These are phyloP conservation scores for Pristionchus fissidentatus DNA, from an alignment of 2,888 invertebrate species.

Conservation along the genomic window DNA sequence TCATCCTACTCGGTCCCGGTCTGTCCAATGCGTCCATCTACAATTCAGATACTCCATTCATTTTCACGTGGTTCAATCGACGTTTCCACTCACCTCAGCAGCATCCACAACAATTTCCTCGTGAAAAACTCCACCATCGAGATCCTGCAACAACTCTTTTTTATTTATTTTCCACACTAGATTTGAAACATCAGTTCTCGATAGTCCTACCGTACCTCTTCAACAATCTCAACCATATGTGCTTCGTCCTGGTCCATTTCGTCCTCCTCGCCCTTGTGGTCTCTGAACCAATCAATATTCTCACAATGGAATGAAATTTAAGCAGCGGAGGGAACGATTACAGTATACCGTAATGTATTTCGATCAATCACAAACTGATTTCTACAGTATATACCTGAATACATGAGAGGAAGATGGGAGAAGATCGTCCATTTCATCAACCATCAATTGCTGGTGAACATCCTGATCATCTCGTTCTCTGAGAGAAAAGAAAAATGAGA, in stretches of 20 bases:
- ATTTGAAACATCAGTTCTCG: background rate
- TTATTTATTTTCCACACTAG: background rate
- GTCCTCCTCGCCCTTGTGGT: background rate
- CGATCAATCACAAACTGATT: background rate
- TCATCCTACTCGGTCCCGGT: background rate
- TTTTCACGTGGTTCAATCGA: no score
- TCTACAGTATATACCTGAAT: background rate
- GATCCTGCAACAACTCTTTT: background rate
- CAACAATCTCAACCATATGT: conserved; percentile 32
- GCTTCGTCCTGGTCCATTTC: conserved; percentile 5
- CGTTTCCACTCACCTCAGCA: background rate
- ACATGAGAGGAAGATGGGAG: background rate
- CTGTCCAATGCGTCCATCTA: background rate
- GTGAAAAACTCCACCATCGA: conserved; percentile 36
- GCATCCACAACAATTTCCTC: conserved; percentile 32
- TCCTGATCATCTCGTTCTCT: background rate
- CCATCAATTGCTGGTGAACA: background rate
- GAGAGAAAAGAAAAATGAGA: background rate
- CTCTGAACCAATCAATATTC: background rate
- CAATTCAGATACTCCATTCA: background rate
- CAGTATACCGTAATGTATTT: no score
- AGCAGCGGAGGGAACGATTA: no score
- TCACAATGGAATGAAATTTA: background rate
- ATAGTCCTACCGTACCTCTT: conserved; percentile 23
- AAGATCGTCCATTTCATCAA: background rate